Percentiles rank a stretch among this genome's conserved stretches.
Conservation (phyloP, 2,888 invertebrate genomes). For the Branchipolynoe longqiensis region DNA sequence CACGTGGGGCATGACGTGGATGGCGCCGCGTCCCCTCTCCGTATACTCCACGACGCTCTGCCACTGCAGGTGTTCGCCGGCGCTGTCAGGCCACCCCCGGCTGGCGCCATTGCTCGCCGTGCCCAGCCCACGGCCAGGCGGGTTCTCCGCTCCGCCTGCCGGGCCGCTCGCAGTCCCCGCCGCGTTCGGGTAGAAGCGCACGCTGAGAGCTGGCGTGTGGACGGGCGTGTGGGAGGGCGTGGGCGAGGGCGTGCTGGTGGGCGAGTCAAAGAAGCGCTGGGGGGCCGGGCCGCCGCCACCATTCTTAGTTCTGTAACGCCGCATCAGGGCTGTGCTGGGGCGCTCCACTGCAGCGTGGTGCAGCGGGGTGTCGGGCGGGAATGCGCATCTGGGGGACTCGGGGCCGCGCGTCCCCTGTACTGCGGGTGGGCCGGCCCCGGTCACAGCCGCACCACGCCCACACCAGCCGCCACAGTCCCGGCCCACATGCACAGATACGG, state of each 20-base stretch:
- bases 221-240: neutral
- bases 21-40: constrained; percentile 17
- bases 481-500: no score
- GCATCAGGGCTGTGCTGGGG: constrained; percentile 43
- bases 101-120: neutral
- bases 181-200: constrained; percentile 36
- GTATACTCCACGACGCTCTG: constrained; percentile 54
- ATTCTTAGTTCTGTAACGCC: constrained; percentile 19
- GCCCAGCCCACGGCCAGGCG: no score
- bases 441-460: no score
- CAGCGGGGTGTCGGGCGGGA: neutral
- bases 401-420: no score
- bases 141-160: no score
- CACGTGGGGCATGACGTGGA: constrained; percentile 32
- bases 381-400: no score
- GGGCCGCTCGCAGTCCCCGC: neutral
- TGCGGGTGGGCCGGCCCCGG: no score
- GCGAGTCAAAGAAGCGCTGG: constrained; percentile 6
- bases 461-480: no score
- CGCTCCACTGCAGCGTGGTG: neutral
- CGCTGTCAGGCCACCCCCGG: neutral
- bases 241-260: neutral
- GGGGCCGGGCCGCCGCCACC: constrained; percentile 37
- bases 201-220: neutral
- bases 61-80: constrained; percentile 18